phyloP scores from a whole-genome alignment of 2,113 vertebrate genomes.

The Lophius piscatorius region DNA sequence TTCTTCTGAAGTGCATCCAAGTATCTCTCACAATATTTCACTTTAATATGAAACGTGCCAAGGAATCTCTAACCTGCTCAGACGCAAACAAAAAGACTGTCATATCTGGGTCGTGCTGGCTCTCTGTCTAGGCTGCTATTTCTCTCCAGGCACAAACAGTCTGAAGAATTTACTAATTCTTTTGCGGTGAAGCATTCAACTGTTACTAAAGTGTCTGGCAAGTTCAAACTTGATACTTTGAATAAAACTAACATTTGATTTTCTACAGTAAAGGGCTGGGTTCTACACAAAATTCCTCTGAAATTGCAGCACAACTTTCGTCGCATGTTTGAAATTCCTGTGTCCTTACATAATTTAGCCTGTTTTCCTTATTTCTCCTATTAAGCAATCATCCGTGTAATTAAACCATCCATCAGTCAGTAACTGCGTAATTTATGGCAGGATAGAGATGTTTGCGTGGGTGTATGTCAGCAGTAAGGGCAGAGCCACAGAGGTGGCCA shows the following conservation, averaged over 20 bases:
- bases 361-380: conserved; percentile 24
- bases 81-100: conserved; percentile 22
- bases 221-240: conserved; percentile 60
- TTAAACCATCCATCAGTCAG: conserved; percentile 52
- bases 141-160: conserved; percentile 42
- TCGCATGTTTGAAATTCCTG: conserved; percentile 64
- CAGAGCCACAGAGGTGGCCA: no score
- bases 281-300: conserved; percentile 57
- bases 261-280: conserved; percentile 43
- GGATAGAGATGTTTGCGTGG: conserved; percentile 26
- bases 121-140: conserved; percentile 54
- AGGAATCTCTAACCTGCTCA: conserved; percentile 9
- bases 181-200: conserved; percentile 31
- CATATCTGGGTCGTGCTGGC: conserved; percentile 34
- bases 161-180: conserved; percentile 35
- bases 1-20: background rate
- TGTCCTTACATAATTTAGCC: conserved; percentile 59
- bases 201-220: conserved; percentile 49
- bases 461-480: background rate
- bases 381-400: conserved; percentile 27
- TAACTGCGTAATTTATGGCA: conserved; percentile 20
- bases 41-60: background rate
- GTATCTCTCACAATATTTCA: conserved; percentile 4
- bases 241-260: conserved; percentile 61
- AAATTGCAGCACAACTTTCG: conserved; percentile 45